Conservation (phyloP, 2,888 invertebrate genomes). For the Rotaria macrura region DNA sequence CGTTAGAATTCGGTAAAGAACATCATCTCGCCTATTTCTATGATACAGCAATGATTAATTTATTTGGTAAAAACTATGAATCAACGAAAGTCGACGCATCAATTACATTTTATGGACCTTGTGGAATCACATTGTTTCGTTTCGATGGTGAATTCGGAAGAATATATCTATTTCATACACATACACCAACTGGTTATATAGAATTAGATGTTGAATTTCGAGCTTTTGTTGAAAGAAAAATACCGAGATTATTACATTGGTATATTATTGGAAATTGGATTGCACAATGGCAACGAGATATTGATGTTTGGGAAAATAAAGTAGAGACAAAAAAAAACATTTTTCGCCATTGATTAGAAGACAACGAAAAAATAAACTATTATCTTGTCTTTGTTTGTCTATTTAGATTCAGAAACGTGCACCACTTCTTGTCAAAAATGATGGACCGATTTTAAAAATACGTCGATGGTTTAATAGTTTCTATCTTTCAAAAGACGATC, state of each 20-base stretch:
- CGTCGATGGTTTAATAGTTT: constrained; percentile 75
- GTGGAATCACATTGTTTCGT: not conserved
- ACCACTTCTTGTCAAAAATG: constrained; percentile 52
- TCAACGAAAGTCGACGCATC: not conserved
- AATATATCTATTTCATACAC: not conserved
- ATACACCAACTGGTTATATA: not conserved
- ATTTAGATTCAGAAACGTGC: not conserved
- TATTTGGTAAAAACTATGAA: not conserved
- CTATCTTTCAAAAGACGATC: constrained; percentile 58
- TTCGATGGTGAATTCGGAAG: not conserved
- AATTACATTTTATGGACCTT: not conserved
- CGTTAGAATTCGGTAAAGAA: not conserved
- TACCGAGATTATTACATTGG: not conserved
- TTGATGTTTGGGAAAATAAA: constrained; percentile 77
- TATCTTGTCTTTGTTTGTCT: not conserved
- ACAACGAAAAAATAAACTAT: too few species aligned
- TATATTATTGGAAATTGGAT: constrained; percentile 17
- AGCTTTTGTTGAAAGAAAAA: not conserved
- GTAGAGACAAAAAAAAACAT: too few species aligned
- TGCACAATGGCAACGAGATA: constrained; percentile 55
- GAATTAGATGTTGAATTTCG: not conserved
- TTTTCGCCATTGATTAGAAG: too few species aligned
- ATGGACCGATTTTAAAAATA: constrained; percentile 62
- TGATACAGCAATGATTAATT: not conserved
- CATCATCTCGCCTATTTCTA: not conserved